These are phyloP conservation scores for Rhabdomys dilectus DNA, from an alignment of 2,113 vertebrate species.

Conservation along the genomic window DNA sequence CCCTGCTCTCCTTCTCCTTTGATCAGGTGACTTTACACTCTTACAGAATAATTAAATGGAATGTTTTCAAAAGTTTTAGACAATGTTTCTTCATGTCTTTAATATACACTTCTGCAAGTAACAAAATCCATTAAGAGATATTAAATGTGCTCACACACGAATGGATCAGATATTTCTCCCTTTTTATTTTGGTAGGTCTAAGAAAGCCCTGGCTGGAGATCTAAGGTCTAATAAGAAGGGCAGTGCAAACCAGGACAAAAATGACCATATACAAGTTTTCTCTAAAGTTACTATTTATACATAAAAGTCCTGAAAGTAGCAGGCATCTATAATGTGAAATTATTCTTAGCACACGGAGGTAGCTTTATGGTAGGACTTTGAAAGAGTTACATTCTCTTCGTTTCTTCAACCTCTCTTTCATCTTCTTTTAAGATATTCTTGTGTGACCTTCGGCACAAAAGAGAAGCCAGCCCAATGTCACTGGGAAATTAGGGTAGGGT, in stretches of 20 bases:
- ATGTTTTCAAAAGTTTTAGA: background rate
- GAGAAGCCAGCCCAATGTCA: slow-evolving; percentile 75
- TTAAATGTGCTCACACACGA: background rate
- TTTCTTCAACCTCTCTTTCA: slow-evolving; percentile 80
- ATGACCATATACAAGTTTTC: slow-evolving; percentile 53
- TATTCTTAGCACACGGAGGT: slow-evolving; percentile 78
- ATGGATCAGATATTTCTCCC: background rate
- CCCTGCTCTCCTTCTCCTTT: too few relatives aligned
- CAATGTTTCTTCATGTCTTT: background rate
- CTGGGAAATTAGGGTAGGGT: slow-evolving; percentile 77
- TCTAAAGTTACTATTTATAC: slow-evolving; percentile 79
- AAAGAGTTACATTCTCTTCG: slow-evolving; percentile 78
- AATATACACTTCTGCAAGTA: background rate
- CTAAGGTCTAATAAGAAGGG: background rate
- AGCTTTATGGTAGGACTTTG: slow-evolving; percentile 72
- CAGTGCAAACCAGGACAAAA: background rate
- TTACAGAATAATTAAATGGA: slow-evolving; percentile 11
- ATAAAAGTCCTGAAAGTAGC: slow-evolving; percentile 79
- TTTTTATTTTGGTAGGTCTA: background rate
- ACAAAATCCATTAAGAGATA: background rate
- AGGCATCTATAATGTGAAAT: slow-evolving; percentile 64
- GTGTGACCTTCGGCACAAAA: slow-evolving; percentile 83
- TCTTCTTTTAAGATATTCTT: slow-evolving; percentile 82
- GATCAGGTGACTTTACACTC: background rate
- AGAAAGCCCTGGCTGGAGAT: background rate